phyloP scores from a whole-genome alignment of 2,888 invertebrate species.

The Volucella bombylans region DNA sequence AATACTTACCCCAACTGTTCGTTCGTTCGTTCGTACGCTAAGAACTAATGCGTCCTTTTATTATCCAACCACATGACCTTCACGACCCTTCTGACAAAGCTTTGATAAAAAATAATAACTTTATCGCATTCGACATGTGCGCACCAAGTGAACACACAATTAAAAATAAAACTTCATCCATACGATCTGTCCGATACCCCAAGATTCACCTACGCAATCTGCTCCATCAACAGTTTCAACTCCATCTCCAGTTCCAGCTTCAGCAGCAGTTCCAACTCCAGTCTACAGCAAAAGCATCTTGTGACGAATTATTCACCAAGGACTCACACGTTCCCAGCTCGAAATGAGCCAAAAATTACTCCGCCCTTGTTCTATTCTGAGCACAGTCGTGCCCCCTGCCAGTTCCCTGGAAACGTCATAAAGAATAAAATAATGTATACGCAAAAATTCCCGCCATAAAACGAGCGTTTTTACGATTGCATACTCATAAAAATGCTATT shows the following conservation, averaged over 20 bases:
- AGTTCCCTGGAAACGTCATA: slow-evolving; percentile 52
- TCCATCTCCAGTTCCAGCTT: background rate
- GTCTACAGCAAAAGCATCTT: slow-evolving; percentile 52
- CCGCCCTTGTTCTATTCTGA: background rate
- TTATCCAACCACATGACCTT: slow-evolving; percentile 2
- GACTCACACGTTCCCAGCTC: slow-evolving; percentile 54
- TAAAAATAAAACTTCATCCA: slow-evolving; percentile 34
- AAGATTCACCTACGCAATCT: slow-evolving; percentile 42
- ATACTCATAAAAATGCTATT: slow-evolving; percentile 73
- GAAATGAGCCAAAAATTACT: slow-evolving; percentile 33
- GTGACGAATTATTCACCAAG: slow-evolving; percentile 59
- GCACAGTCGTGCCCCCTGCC: too few species aligned
- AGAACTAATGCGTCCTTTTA: slow-evolving; percentile 10
- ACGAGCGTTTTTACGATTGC: slow-evolving; percentile 71
- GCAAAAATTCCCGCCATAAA: slow-evolving; percentile 68
- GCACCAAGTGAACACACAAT: slow-evolving; percentile 6
- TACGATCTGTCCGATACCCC: slow-evolving; percentile 45
- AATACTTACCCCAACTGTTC: too few species aligned
- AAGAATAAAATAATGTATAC: slow-evolving; percentile 69
- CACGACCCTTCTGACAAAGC: slow-evolving; percentile 6
- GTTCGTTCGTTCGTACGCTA: background rate
- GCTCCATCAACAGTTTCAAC: background rate
- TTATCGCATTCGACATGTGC: slow-evolving; percentile 25
- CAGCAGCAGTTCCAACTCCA: background rate
- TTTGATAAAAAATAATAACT: slow-evolving; percentile 37